phyloP scores from a whole-genome alignment of 1,140 invertebrate species.

The Pemphigus obesinymphae region DNA sequence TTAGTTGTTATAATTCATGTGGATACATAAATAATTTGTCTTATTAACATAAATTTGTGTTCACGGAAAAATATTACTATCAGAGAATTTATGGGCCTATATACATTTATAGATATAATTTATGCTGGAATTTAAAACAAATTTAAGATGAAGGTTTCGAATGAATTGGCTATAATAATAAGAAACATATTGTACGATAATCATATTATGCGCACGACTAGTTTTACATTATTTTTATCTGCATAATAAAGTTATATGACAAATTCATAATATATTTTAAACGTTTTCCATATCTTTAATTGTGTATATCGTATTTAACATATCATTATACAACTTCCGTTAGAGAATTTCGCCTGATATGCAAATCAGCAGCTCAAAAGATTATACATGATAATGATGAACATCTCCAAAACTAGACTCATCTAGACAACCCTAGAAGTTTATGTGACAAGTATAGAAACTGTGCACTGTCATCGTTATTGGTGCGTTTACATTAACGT shows the following conservation, averaged over 20 bases:
- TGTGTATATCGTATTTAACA: background rate
- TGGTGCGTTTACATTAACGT: background rate
- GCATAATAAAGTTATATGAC: background rate
- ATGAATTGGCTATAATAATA: too few species aligned
- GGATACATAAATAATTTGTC: too few species aligned
- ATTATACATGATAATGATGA: too few species aligned
- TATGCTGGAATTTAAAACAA: too few species aligned
- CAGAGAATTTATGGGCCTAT: too few species aligned
- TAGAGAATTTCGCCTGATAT: background rate
- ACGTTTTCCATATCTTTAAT: background rate
- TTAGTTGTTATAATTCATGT: too few species aligned
- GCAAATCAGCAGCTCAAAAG: background rate
- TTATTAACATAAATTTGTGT: too few species aligned
- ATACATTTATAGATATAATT: too few species aligned
- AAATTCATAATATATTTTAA: background rate
- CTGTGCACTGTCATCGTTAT: background rate
- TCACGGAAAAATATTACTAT: too few species aligned
- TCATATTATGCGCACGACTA: background rate
- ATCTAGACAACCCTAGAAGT: background rate
- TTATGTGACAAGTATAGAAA: background rate
- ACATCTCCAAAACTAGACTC: background rate
- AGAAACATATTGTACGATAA: background rate
- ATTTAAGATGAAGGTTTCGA: too few species aligned
- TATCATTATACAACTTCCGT: background rate
- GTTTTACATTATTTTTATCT: background rate